Evolutionary conservation across 2,888 invertebrate genomes (phyloP), one percentile per base, ranked within the genome.

Genomic region (Phyllotreta striolata): DNA sequence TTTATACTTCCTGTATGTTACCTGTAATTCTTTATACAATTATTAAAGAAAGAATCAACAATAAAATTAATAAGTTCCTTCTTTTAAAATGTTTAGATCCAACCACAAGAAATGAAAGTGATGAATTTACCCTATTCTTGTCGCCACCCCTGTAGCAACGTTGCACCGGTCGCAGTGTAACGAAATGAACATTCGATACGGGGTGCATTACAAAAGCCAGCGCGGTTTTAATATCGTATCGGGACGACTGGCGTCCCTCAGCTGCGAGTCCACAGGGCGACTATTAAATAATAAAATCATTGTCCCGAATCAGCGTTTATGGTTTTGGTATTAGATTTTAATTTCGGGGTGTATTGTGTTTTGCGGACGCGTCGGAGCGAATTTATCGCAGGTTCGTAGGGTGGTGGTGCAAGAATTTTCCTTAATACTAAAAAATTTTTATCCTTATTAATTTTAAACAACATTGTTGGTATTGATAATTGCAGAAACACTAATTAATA

Each of bases 181-280:
- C 76, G 74, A 80, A 80, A 80, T 80, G 80, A 79, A 77, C 80
- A 80, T 80, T 80, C 79, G 80, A 80, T 80, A 73, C 73, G 76
- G 78, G 77, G 77, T 73, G 73, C 70, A 72, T 76, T 76, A 77
- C 74, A 73, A 74, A 74, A 74, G 74, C 71, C 73, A 75, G 73
- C 68, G 66, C 44, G 37, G 43, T 60, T 52, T 52, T 60, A 60
- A 71, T 65, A 52, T 52, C n/a, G 8, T 12, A 4, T 9, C 10
- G 24, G 49, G 49, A n/a, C 10, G 38, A 10, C 6, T 10, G 9
- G 52, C 52, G 1, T n/a, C 52, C 52, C 14, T 12, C 8, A 49
- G 34, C 35, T 9, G 7, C 12, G 7, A 34, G 37, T 7, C 35
- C 14, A 70, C 56, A 64, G 64, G 59, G 59, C 54, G 63, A 57